Evolutionary conservation across 2,888 invertebrate genomes (phyloP).

Genomic region (Matsumyia berberina): DNA sequence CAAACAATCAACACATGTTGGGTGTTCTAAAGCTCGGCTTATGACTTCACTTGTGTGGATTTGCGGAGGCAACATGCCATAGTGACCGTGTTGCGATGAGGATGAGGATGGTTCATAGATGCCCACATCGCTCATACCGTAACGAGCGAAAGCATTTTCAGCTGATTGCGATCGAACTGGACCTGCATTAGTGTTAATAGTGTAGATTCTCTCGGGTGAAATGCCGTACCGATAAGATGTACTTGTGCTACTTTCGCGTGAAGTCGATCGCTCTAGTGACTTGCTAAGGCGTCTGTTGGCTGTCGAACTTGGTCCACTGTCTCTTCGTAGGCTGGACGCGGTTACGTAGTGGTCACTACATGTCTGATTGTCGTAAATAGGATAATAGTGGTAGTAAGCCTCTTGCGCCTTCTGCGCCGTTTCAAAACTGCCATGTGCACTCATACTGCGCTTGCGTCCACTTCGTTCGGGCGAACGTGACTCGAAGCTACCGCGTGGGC

Average conservation of each 20-base stretch:
- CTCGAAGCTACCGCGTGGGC: slow-evolving; percentile 81
- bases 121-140: slow-evolving; percentile 77
- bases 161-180: slow-evolving; percentile 84
- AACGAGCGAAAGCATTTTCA: slow-evolving; percentile 83
- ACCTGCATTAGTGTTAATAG: slow-evolving; percentile 80
- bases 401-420: slow-evolving; percentile 79
- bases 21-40: slow-evolving; percentile 87
- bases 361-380: slow-evolving; percentile 83
- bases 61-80: slow-evolving; percentile 65
- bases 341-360: slow-evolving; percentile 83
- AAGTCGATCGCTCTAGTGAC: slow-evolving; percentile 83
- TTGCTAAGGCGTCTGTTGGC: slow-evolving; percentile 81
- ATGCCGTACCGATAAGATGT: slow-evolving; percentile 81
- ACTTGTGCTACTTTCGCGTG: slow-evolving; percentile 83
- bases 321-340: slow-evolving; percentile 77
- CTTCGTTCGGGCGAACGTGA: slow-evolving; percentile 80
- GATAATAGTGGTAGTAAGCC: slow-evolving; percentile 83
- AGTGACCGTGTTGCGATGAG: slow-evolving; percentile 79
- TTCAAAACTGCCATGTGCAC: slow-evolving; percentile 83
- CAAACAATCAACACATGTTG: slow-evolving; percentile 90
- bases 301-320: slow-evolving; percentile 73
- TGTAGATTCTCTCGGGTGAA: slow-evolving; percentile 83
- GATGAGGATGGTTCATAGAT: slow-evolving; percentile 86
- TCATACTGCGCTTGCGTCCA: slow-evolving; percentile 83
- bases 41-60: slow-evolving; percentile 86